These are phyloP conservation scores for Sphyrna mokarran DNA, from an alignment of 2,113 vertebrate genomes.

Conservation along the genomic window DNA sequence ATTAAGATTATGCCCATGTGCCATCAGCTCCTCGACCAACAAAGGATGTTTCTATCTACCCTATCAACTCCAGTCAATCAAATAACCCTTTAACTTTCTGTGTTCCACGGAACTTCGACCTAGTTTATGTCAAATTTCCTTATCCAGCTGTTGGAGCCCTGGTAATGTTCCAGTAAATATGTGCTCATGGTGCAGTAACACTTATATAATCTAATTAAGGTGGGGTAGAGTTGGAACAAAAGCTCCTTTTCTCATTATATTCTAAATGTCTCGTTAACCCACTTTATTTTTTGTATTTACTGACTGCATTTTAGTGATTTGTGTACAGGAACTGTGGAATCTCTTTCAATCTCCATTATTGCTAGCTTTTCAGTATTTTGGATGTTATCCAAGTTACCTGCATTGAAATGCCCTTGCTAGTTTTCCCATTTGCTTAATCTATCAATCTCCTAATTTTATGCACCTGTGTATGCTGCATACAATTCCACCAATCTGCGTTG, in stretches of 20 bases:
- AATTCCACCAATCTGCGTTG: not conserved
- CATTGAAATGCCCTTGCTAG: not conserved
- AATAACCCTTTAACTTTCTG: not conserved
- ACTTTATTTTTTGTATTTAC: not conserved
- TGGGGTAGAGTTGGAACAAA: not conserved
- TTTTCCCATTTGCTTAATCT: not conserved
- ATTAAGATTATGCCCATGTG: not conserved
- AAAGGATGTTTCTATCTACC: not conserved
- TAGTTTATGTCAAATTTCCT: not conserved
- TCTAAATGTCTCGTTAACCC: not conserved
- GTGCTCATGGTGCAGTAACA: not conserved
- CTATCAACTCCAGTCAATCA: not conserved
- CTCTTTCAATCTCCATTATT: too few species aligned
- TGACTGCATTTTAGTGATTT: not conserved
- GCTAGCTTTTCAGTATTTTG: not conserved
- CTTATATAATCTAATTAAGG: not conserved
- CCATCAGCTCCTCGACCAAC: not conserved
- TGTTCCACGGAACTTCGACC: not conserved
- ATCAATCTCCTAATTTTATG: not conserved
- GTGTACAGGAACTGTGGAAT: not conserved
- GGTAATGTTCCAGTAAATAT: not conserved
- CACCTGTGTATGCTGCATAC: not conserved
- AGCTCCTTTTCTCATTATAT: not conserved
- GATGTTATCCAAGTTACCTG: not conserved
- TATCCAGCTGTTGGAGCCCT: not conserved